Percentiles rank a stretch among this genome's conserved stretches.
These are phyloP conservation scores for Chunga burmeisteri DNA, from an alignment of 2,113 vertebrate species.

Conservation along the genomic window DNA sequence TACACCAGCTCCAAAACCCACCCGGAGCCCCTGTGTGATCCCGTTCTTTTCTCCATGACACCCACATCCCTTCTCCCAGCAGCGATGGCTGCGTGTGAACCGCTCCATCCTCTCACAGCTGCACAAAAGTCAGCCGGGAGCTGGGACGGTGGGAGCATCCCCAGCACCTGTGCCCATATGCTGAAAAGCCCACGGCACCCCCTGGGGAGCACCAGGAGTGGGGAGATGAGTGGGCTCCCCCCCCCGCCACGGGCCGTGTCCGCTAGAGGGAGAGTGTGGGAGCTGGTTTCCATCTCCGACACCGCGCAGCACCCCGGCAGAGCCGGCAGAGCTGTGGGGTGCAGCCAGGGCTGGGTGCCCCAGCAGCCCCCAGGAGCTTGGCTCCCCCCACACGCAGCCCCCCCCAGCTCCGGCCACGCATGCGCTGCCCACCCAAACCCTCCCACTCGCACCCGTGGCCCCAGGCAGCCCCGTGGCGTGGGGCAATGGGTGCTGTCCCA, in stretches of 20 bases:
- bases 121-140: neutral
- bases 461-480: neutral
- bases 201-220: rapidly evolving
- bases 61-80: neutral
- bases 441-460: rapidly evolving
- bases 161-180: rapidly evolving
- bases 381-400: neutral
- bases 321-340: neutral
- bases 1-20: neutral
- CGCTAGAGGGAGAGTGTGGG: neutral
- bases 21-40: neutral
- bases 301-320: neutral
- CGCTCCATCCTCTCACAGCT: neutral
- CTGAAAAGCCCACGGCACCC: neutral
- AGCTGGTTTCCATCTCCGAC: neutral
- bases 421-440: neutral
- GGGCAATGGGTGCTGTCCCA: neutral
- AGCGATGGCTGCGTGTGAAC: rapidly evolving
- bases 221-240: neutral
- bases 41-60: neutral
- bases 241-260: neutral
- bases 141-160: neutral
- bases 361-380: neutral
- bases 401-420: neutral
- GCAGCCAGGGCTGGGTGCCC: neutral